A percentile compares a stretch with the other conserved stretches of the same genome.
These are phyloP conservation scores for Diloba caeruleocephala DNA, from an alignment of 2,888 invertebrate species.

Conservation along the genomic window DNA sequence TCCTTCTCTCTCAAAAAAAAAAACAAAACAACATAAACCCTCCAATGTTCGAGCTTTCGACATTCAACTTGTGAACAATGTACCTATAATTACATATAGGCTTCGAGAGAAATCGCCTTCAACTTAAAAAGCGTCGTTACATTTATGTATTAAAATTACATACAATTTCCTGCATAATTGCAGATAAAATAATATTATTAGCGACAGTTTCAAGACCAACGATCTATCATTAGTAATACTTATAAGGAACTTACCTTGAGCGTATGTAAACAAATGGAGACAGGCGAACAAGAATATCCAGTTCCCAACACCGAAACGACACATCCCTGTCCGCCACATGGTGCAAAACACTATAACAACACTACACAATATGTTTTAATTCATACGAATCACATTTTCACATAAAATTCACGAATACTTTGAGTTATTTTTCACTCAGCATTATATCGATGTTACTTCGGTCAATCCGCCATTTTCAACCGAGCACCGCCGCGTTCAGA, in stretches of 20 bases:
- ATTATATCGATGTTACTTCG: conserved; percentile 58
- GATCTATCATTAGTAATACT: conserved; percentile 83
- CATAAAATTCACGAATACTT: conserved; percentile 76
- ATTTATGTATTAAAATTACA: conserved; percentile 31
- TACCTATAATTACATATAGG: conserved; percentile 20
- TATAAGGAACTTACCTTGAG: conserved; percentile 85
- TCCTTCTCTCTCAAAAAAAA: not conserved
- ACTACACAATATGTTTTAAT: conserved; percentile 84
- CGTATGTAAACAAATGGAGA: conserved; percentile 87
- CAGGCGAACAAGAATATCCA: conserved; percentile 85
- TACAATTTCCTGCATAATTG: conserved; percentile 46
- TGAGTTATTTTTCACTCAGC: conserved; percentile 63
- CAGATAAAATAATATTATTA: conserved; percentile 39
- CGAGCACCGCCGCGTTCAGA: conserved; percentile 76
- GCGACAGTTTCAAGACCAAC: conserved; percentile 46
- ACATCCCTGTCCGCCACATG: conserved; percentile 86
- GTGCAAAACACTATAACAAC: conserved; percentile 75
- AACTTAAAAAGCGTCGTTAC: conserved; percentile 14
- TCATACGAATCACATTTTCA: conserved; percentile 88
- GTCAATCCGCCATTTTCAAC: conserved; percentile 82
- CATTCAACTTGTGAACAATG: conserved; percentile 31
- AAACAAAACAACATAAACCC: conserved; percentile 27
- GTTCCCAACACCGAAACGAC: conserved; percentile 82
- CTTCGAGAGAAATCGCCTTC: conserved; percentile 43
- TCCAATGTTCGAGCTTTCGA: conserved; percentile 12